Evolutionary conservation across 2,888 invertebrate genomes (phyloP).

Genomic region (Calliscelio sp.): DNA sequence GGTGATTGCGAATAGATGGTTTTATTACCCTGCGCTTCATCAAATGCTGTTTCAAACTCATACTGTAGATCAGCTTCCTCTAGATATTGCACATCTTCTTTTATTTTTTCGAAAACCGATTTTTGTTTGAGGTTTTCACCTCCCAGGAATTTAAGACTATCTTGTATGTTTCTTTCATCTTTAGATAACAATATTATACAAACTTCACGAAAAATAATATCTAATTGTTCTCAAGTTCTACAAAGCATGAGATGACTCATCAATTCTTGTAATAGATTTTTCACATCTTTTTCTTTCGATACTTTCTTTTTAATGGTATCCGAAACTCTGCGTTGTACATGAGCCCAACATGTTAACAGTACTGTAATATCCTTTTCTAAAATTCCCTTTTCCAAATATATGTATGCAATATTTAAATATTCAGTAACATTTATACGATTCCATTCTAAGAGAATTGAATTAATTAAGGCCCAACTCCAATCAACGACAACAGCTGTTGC

Average conservation of each 20-base stretch:
- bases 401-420: slow-evolving; percentile 50
- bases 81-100: no score
- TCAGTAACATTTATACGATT: slow-evolving; percentile 41
- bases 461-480: slow-evolving; percentile 64
- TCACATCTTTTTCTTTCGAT: slow-evolving; percentile 34
- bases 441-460: slow-evolving; percentile 44
- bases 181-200: neutral
- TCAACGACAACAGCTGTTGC: slow-evolving; percentile 45
- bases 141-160: no score
- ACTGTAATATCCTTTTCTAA: no score
- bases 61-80: no score
- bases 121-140: no score
- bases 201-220: slow-evolving; percentile 33
- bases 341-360: slow-evolving; percentile 53
- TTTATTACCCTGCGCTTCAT: no score
- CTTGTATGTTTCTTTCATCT: no score
- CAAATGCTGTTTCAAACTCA: no score
- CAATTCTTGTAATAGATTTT: slow-evolving; percentile 61
- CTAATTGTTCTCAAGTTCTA: slow-evolving; percentile 44
- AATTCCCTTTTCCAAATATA: neutral
- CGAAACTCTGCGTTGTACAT: slow-evolving; percentile 66
- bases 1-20: no score
- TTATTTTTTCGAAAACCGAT: no score
- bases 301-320: slow-evolving; percentile 34
- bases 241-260: slow-evolving; percentile 53